Percentiles rank a stretch among this genome's conserved stretches.
Conservation (phyloP, 92 coral and sea anemone species). For the Zoanthus sociatus region DNA sequence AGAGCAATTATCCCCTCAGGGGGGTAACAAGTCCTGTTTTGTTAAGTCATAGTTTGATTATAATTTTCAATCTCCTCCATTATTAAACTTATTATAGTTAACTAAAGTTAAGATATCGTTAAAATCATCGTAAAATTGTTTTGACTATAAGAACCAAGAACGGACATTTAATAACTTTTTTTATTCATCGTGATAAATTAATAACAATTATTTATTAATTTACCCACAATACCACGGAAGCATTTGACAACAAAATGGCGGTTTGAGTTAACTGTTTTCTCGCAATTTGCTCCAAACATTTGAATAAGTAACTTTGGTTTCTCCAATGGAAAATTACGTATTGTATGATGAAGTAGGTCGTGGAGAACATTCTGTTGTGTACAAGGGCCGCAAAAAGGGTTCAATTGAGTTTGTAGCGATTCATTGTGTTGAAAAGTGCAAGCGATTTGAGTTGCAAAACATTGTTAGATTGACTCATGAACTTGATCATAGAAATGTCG, state of each 20-base stretch:
- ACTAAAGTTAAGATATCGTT: too few relatives aligned
- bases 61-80: not conserved
- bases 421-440: constrained; percentile 95
- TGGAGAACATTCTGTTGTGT: constrained; percentile 92
- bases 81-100: not conserved
- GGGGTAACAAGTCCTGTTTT: constrained; percentile 14
- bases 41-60: not conserved
- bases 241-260: constrained; percentile 38
- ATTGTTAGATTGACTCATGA: constrained; percentile 96
- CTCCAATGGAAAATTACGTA: constrained; percentile 92
- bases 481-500: constrained; percentile 90
- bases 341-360: constrained; percentile 97
- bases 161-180: too few relatives aligned
- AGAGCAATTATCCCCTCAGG: not conserved
- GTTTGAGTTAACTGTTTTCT: constrained; percentile 21
- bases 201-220: not conserved
- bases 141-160: too few relatives aligned
- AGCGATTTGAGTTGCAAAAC: constrained; percentile 92
- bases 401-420: constrained; percentile 96
- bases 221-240: constrained; percentile 36
- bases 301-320: not conserved
- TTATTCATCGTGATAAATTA: too few relatives aligned
- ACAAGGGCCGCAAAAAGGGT: constrained; percentile 98
- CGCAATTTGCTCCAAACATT: not conserved
- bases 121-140: too few relatives aligned